Evolutionary conservation across 2,113 vertebrate species (phyloP).

Genomic region (Colossoma macropomum): DNA sequence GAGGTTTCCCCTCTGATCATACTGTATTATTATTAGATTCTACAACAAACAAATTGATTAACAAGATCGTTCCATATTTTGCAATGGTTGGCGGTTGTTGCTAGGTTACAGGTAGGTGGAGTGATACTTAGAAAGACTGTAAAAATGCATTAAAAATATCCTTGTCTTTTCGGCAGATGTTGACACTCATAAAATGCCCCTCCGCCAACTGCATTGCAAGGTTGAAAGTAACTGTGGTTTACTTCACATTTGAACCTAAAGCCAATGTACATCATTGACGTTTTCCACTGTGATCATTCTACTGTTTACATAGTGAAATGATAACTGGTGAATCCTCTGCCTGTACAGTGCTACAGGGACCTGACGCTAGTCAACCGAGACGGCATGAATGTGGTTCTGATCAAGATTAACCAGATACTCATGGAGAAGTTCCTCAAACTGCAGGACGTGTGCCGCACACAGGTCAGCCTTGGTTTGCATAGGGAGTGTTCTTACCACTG

Average conservation of each 20-base stretch:
- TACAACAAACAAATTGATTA: too few relatives aligned
- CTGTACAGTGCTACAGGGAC: constrained; percentile 89
- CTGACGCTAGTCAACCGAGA: constrained; percentile 91
- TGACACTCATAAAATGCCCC: neutral
- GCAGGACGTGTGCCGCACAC: constrained; percentile 85
- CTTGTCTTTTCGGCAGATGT: neutral
- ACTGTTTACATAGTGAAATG: neutral
- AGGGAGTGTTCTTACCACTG: neutral
- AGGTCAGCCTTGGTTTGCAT: constrained; percentile 69
- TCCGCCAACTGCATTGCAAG: neutral
- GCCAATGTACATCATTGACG: neutral
- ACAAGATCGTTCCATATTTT: too few relatives aligned
- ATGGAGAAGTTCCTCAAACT: constrained; percentile 96
- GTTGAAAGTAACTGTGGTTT: neutral
- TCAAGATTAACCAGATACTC: constrained; percentile 95
- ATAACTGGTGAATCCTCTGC: neutral
- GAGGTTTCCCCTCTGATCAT: too few relatives aligned
- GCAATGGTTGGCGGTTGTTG: too few relatives aligned
- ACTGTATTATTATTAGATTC: too few relatives aligned
- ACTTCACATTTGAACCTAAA: neutral
- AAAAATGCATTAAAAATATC: too few relatives aligned
- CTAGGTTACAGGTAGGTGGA: too few relatives aligned
- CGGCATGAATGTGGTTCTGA: constrained; percentile 89
- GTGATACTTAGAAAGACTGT: too few relatives aligned
- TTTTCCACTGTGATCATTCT: neutral